Evolutionary conservation across 2,113 vertebrate genomes (phyloP).

Genomic region (Pelvicachromis taeniatus): DNA sequence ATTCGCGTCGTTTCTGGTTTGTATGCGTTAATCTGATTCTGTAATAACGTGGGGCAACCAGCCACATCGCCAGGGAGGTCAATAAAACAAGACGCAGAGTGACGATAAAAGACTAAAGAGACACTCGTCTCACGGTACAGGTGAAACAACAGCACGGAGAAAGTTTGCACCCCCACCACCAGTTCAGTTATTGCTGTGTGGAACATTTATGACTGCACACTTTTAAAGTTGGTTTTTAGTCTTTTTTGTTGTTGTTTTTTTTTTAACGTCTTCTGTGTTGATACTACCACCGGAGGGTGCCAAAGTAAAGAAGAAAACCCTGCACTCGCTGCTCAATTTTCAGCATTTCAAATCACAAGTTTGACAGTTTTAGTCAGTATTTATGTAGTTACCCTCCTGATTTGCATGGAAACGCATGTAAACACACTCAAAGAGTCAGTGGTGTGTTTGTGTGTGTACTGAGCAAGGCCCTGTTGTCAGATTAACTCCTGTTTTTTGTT

Average conservation of each 20-base stretch:
- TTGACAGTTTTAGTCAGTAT: background rate
- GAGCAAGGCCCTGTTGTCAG: background rate
- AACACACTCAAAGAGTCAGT: slow-evolving; percentile 16
- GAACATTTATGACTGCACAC: background rate
- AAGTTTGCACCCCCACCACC: background rate
- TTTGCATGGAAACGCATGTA: slow-evolving; percentile 2
- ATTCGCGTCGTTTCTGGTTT: background rate
- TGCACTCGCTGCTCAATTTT: background rate
- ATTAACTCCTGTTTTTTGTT: slow-evolving; percentile 4
- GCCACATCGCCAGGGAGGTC: background rate
- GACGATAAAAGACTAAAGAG: background rate
- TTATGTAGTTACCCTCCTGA: background rate
- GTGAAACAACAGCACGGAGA: background rate
- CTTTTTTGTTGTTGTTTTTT: background rate
- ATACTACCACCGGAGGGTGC: background rate
- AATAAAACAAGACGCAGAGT: background rate
- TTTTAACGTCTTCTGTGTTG: background rate
- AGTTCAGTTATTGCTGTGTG: background rate
- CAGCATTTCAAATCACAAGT: background rate
- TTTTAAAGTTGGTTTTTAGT: background rate
- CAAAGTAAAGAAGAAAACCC: background rate
- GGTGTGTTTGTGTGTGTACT: background rate
- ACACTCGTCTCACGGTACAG: background rate
- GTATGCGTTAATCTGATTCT: background rate
- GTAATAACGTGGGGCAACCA: background rate